phyloP scores from a whole-genome alignment of 2,888 invertebrate genomes.

The Erebia aethiops region DNA sequence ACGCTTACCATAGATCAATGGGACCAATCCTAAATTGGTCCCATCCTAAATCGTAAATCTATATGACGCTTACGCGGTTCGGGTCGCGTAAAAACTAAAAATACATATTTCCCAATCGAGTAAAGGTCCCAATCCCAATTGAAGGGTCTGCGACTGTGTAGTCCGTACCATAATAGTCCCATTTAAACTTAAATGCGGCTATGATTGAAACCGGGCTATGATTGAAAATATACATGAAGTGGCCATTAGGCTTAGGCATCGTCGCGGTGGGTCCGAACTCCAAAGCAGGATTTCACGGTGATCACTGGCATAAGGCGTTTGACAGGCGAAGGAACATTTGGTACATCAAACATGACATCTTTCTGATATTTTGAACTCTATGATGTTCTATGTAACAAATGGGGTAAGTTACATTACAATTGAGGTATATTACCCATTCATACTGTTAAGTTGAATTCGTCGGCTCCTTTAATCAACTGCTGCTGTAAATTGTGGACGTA shows the following conservation, averaged over 20 bases:
- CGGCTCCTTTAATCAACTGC: no score
- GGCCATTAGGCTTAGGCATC: conserved; percentile 25
- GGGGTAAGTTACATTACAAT: conserved; percentile 21
- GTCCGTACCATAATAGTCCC: not conserved
- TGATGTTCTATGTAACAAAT: conserved; percentile 12
- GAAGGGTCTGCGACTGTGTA: no score
- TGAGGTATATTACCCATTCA: conserved; percentile 27
- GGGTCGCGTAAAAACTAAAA: no score
- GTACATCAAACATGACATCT: conserved; percentile 13
- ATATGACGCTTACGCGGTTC: no score
- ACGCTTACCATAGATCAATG: no score
- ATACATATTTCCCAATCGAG: no score
- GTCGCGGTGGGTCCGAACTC: conserved; percentile 33
- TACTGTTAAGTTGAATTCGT: not conserved
- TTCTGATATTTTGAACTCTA: conserved; percentile 30
- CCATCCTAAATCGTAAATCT: no score
- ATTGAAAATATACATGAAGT: conserved; percentile 13
- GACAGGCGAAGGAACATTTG: conserved; percentile 28
- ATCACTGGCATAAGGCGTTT: conserved; percentile 14
- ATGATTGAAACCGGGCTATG: not conserved
- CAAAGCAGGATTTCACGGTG: conserved; percentile 34
- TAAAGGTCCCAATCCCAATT: no score
- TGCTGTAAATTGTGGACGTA: no score
- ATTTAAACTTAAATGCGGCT: conserved; percentile 1
- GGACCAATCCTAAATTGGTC: no score